Conservation (phyloP, 2,113 vertebrate genomes). For the Leptobrachium ailaonicum region DNA sequence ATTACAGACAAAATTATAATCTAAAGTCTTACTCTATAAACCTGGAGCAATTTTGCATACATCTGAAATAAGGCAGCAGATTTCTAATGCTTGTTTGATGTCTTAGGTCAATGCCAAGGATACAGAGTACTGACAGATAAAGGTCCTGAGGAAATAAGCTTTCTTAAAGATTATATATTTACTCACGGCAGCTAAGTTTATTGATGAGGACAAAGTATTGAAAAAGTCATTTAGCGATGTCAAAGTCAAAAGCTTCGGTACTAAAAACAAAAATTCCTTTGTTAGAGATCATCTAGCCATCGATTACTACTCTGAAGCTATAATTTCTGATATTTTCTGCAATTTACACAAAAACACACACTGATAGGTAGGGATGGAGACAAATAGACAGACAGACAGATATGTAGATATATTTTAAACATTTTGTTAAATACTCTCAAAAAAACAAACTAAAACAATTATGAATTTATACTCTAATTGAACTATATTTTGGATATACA, state of each 20-base stretch:
- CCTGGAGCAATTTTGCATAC: constrained; percentile 21
- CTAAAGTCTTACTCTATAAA: constrained; percentile 21
- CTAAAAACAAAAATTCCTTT: not conserved
- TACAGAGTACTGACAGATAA: constrained; percentile 33
- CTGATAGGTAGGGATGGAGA: no score
- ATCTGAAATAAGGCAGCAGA: constrained; percentile 16
- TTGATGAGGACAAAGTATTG: constrained; percentile 1
- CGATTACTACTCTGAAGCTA: no score
- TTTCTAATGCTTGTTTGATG: constrained; percentile 39
- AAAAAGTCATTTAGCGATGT: not conserved
- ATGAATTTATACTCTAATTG: no score
- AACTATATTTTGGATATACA: no score
- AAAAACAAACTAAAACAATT: no score
- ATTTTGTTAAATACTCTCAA: no score
- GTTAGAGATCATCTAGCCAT: no score
- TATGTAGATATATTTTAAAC: no score
- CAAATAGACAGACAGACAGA: no score
- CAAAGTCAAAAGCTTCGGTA: constrained; percentile 6
- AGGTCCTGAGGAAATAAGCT: constrained; percentile 32
- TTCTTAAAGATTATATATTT: constrained; percentile 30
- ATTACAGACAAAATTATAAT: constrained; percentile 29
- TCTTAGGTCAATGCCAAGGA: constrained; percentile 47
- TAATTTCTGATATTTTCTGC: no score
- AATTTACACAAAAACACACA: no score
- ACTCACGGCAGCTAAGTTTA: constrained; percentile 19